Base-by-base conservation (phyloP, 2,113 vertebrate species). In the Phrynosoma platyrhinos region DNA sequence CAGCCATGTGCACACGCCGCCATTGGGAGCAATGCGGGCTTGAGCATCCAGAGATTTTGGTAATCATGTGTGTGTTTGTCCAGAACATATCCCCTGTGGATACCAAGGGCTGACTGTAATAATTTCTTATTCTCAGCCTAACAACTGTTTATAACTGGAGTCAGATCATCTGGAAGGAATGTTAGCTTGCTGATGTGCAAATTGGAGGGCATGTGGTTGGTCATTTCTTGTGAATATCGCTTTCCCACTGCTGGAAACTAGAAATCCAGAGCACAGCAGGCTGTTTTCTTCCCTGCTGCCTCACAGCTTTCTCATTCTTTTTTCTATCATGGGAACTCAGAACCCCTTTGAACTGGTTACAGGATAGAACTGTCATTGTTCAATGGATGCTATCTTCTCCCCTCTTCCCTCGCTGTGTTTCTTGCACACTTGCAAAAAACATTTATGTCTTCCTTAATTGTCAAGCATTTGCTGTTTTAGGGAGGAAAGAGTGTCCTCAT, bases 91-190 rank as follows among this genome's bases (percentile, higher is more conserved):
- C 4, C 47, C 47, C 47, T 7, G 7, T 47, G 47, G 7, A 6
- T 47, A 47, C 47, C 4, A 7, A 47, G 47, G 47, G 47, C 47
- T 4, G 4, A 47, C 47, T 47, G 36, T 1, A 16, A 18, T 64
- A 21, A 79, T 86, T 86, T 77, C 74, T 55, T 47, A 25, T 12
- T 1, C 6, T 1, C 12, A 75, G 4, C 23, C 75, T 9, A 30
- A 21, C 36, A 0, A 1, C 32, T 82, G 16, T 40, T 52, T n/a
- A 27, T 27, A 52, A 58, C 64, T 40, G 13, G 16, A 30, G 18
- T 81, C 14, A 82, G 72, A 91, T 8, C 87, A 82, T 85, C 90
- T 92, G 89, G 94, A 88, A 94, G 90, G 86, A 87, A 32, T 0
- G 18, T 90, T 85, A 92, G 92, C 91, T 93, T 1, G 88, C 85